phyloP scores from a whole-genome alignment of 2,797 vertebrate genomes.

The Channallabes apus region DNA sequence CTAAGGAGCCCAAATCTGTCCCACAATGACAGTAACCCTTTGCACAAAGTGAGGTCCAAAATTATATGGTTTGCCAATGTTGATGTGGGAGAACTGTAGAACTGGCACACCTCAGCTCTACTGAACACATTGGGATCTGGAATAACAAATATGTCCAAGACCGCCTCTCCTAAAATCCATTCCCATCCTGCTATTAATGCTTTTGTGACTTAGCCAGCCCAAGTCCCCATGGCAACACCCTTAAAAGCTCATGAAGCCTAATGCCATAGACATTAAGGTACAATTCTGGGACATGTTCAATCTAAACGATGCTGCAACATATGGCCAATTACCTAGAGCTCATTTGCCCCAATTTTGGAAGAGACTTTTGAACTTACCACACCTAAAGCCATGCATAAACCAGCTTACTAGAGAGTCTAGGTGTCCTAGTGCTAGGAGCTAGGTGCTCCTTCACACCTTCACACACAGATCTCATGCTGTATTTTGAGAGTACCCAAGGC shows the following conservation, averaged over 20 bases:
- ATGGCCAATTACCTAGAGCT: background rate
- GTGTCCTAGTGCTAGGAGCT: background rate
- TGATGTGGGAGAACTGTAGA: background rate
- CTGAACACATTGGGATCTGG: background rate
- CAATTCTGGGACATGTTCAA: no score
- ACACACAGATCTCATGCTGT: background rate
- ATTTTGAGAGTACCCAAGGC: background rate
- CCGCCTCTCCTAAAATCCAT: no score
- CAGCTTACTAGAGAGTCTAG: background rate
- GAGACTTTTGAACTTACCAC: background rate
- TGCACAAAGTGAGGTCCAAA: background rate
- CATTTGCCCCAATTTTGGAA: background rate
- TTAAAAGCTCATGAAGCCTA: no score
- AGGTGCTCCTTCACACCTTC: no score
- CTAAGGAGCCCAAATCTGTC: background rate
- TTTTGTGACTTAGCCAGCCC: no score
- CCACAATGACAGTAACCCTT: background rate
- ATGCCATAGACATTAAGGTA: no score
- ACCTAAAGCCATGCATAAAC: background rate
- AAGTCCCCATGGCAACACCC: background rate
- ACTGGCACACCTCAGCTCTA: background rate
- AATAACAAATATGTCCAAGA: background rate
- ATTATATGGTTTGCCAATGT: background rate
- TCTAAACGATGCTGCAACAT: no score
- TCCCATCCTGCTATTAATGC: background rate